Base-by-base conservation (phyloP, 2,113 vertebrate genomes). In the Psettodes erumei region DNA sequence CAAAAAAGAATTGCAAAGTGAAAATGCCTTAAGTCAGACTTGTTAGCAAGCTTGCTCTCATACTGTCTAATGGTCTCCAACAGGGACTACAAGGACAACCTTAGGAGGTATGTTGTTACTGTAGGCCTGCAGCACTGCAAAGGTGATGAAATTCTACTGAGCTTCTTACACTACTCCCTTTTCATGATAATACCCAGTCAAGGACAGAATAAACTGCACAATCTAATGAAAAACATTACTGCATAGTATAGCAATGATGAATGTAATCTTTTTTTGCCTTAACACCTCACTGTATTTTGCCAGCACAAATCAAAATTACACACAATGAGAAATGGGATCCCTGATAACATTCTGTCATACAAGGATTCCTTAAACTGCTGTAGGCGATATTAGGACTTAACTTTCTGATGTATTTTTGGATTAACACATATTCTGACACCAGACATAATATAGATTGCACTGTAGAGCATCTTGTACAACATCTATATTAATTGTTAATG, bases 11-110 rank as follows among this genome's bases (percentile, higher is more conserved):
- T 75, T 89, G 56, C 71, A 84, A 89, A 90, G 79, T 78, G 77
- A 86, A 38, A 82, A 48, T 56, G 90, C 86, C 89, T 90, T 30
- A 83, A 90, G 88, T 80, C 69, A 85, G 77, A 74, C 72, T 86
- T 86, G 32, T 85, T 86, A 87, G 78, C 6, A 13, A 76, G 76
- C 76, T 73, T n/a, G 8, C 68, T 82, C 21, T 48, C 23, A 33
- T 50, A 25, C 45, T 16, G 40, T 21, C 32, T 59, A 37, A 13
- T 37, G 3, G 72, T 77, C 78, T 84, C 81, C 61, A 82, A 84
- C 61, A 75, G 77, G 50, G 85, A 83, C 56, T 73, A 33, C 71
- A 67, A 85, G 60, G 78, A 75, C 77, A 86, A 77, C 84, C 81
- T 61, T 4, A 25, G 59, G 67, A 79, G 64, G 56, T 61, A 30